phyloP scores from a whole-genome alignment of 2,797 vertebrate species.

The Siniperca scherzeri region DNA sequence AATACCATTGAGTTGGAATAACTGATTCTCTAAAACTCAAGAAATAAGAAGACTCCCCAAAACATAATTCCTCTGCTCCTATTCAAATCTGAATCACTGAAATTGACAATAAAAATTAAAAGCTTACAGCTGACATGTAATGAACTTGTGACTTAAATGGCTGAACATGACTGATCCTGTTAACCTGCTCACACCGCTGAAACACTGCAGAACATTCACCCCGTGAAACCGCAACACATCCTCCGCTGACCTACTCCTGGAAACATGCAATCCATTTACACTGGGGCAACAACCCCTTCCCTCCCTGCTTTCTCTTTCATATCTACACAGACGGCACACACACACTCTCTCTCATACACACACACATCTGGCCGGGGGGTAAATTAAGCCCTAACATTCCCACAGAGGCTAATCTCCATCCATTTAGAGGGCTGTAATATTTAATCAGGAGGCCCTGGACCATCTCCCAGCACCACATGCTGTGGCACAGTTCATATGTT shows the following conservation, averaged over 20 bases:
- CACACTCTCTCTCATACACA: conserved; percentile 43
- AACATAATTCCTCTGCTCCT: not conserved
- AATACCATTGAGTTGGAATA: not conserved
- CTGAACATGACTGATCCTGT: not conserved
- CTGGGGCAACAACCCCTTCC: conserved; percentile 44
- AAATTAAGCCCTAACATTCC: conserved; percentile 87
- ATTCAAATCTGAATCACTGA: not conserved
- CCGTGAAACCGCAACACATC: conserved; percentile 58
- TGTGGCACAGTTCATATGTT: conserved; percentile 83
- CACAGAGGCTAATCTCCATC: conserved; percentile 88
- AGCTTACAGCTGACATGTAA: not conserved
- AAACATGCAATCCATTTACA: conserved; percentile 62
- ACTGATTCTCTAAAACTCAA: not conserved
- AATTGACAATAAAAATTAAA: not conserved
- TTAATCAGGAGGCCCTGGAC: conserved; percentile 83
- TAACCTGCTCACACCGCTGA: conserved; percentile 25
- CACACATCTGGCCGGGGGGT: conserved; percentile 76
- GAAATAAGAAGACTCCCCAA: not conserved
- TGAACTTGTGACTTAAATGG: not conserved
- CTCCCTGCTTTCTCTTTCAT: conserved; percentile 37
- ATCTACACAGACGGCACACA: conserved; percentile 32
- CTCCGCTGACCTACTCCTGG: conserved; percentile 53
- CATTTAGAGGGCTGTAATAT: conserved; percentile 88
- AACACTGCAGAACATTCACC: conserved; percentile 13
- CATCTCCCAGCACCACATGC: conserved; percentile 70